Percentiles rank a stretch among this genome's conserved stretches.
Conservation (phyloP, 2,113 vertebrate genomes). For the Xiphorhynchus elegans region DNA sequence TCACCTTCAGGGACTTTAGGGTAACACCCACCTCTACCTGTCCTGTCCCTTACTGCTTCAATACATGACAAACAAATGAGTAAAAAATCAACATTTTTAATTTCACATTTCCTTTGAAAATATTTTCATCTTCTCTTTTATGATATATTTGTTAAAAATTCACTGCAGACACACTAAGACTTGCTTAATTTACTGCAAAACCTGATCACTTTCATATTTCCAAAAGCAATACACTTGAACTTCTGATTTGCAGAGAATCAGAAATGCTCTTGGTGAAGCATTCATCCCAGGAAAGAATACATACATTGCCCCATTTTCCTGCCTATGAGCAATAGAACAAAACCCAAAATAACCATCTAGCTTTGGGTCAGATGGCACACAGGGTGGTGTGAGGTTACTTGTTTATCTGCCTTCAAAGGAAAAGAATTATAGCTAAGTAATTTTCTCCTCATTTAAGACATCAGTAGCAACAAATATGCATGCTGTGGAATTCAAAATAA, state of each 20-base stretch:
- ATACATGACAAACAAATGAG: neutral
- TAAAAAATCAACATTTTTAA: neutral
- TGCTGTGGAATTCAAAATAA: neutral
- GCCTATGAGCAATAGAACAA: neutral
- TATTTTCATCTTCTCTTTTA: neutral
- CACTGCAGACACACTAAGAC: neutral
- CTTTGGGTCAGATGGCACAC: neutral
- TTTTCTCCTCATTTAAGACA: constrained; percentile 34
- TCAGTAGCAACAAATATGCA: neutral
- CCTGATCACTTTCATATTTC: neutral
- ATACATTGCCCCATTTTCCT: neutral
- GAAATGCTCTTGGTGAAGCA: neutral
- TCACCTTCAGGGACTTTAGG: neutral
- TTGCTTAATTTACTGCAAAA: neutral
- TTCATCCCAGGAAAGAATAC: neutral
- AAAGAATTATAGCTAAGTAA: neutral
- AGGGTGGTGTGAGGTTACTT: neutral
- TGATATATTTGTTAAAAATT: neutral
- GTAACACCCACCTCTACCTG: neutral
- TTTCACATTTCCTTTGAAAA: neutral
- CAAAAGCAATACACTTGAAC: neutral
- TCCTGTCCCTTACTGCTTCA: neutral
- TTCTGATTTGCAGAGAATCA: neutral
- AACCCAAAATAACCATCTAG: neutral
- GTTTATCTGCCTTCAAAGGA: neutral